Conservation (phyloP, 2,888 invertebrate species). For the Amphiduros pacificus region DNA sequence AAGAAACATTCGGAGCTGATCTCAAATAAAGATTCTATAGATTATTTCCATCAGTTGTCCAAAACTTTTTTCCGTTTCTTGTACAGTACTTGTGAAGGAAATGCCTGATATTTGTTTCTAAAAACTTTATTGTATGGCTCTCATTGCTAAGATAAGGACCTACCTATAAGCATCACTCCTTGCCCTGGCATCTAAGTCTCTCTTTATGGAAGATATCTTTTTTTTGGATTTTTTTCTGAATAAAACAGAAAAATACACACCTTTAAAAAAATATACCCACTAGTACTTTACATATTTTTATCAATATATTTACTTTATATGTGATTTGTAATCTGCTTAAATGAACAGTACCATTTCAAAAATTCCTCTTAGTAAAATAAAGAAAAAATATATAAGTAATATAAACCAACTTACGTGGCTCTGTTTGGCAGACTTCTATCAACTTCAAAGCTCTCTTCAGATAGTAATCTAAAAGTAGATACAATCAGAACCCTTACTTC, state of each 20-base stretch:
- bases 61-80: too few relatives aligned
- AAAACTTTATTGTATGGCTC: too few relatives aligned
- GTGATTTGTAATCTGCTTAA: not conserved
- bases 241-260: not conserved
- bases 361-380: not conserved
- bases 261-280: not conserved
- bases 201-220: constrained; percentile 86
- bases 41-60: too few relatives aligned
- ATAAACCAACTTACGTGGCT: constrained; percentile 65
- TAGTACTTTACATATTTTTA: not conserved
- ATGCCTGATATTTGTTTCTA: too few relatives aligned
- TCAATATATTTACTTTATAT: not conserved
- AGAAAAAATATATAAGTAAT: constrained; percentile 17
- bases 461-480: constrained; percentile 73
- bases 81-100: too few relatives aligned
- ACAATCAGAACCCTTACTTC: too few relatives aligned
- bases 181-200: constrained; percentile 92
- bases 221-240: constrained; percentile 77
- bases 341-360: not conserved
- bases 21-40: too few relatives aligned
- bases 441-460: constrained; percentile 89
- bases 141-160: too few relatives aligned
- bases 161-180: constrained; percentile 86
- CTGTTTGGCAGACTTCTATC: constrained; percentile 84
- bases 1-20: too few relatives aligned